These are phyloP conservation scores for Calidris pygmaea DNA, from an alignment of 2,113 vertebrate genomes.

Conservation along the genomic window DNA sequence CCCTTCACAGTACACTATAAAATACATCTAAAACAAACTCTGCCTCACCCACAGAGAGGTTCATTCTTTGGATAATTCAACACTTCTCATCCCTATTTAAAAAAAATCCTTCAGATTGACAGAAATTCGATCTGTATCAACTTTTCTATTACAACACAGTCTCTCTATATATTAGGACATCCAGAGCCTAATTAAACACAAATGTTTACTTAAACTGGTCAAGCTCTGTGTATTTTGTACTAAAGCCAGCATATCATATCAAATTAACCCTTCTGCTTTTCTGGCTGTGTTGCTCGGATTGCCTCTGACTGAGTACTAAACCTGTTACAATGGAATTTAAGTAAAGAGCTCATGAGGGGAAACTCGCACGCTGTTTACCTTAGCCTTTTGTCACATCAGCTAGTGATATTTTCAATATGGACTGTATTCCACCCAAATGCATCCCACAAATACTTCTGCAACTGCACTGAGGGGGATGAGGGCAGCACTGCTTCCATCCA, in stretches of 20 bases:
- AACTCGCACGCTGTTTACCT: not conserved
- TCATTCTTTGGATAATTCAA: not conserved
- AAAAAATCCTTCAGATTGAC: not conserved
- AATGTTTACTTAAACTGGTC: constrained; percentile 30
- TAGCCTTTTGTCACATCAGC: not conserved
- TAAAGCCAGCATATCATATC: not conserved
- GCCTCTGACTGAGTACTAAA: not conserved
- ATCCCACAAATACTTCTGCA: not conserved
- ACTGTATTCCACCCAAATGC: not conserved
- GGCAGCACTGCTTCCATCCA: not conserved
- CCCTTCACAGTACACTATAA: not conserved
- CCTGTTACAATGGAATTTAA: not conserved
- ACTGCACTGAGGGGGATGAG: not conserved
- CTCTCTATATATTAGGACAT: not conserved
- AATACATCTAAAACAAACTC: not conserved
- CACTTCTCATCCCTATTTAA: not conserved
- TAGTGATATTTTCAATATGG: not conserved
- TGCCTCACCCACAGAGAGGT: not conserved
- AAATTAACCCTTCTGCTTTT: constrained; percentile 45
- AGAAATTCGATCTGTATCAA: not conserved
- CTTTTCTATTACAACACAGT: not conserved
- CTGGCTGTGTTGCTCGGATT: not conserved
- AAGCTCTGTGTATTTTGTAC: constrained; percentile 21
- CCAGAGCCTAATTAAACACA: not conserved
- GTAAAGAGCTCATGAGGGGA: not conserved